These are phyloP conservation scores for Periphyllus acericola DNA, from an alignment of 2,888 invertebrate genomes.

Conservation along the genomic window DNA sequence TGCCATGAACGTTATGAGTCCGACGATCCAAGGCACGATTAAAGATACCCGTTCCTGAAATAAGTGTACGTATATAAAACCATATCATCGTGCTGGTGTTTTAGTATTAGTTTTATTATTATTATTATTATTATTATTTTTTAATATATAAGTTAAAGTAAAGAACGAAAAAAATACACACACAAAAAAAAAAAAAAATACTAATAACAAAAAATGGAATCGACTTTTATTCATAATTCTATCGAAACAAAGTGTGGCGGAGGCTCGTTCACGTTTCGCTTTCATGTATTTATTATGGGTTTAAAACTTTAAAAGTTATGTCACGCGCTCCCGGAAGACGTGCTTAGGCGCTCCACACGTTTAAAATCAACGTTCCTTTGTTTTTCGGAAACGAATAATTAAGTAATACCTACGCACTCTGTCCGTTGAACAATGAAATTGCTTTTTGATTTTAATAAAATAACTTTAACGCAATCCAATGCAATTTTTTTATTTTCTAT, in stretches of 20 bases:
- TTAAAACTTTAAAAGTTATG: slow-evolving; percentile 42
- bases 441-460: not conserved
- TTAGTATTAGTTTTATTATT: not conserved
- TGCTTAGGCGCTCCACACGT: slow-evolving; percentile 2
- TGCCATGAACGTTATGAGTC: slow-evolving; percentile 83
- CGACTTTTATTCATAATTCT: slow-evolving; percentile 5
- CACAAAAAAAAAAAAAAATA: not conserved
- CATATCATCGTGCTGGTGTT: not conserved
- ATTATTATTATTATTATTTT: not conserved
- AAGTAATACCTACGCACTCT: not conserved
- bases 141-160: not conserved
- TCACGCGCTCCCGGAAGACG: slow-evolving; percentile 30
- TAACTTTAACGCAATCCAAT: not conserved
- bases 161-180: not conserved
- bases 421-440: not conserved
- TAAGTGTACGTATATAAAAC: not conserved
- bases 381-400: slow-evolving; percentile 6
- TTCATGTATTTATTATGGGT: slow-evolving; percentile 23
- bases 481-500: not conserved
- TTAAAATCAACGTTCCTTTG: slow-evolving; percentile 22
- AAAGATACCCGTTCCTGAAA: slow-evolving; percentile 80
- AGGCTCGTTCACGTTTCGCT: not conserved
- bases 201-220: not conserved
- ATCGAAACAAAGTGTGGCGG: not conserved
- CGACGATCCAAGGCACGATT: slow-evolving; percentile 82